Base-by-base conservation (phyloP, 1,140 invertebrate genomes). In the Sycophaga agraensis region DNA sequence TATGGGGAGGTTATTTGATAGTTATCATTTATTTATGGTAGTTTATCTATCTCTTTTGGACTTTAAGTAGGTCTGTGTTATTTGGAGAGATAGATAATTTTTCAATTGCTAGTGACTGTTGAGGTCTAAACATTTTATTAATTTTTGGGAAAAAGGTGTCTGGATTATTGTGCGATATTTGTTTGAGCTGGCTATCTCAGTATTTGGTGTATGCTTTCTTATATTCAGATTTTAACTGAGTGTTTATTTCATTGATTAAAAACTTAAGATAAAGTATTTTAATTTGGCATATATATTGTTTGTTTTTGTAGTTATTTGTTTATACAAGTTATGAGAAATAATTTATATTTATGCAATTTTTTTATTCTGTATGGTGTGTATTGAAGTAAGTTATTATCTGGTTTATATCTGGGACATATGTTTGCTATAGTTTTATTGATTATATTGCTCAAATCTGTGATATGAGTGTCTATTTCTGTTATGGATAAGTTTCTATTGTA, bases 401-500 rank as follows among this genome's bases (percentile, higher is more conserved):
- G n/a, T n/a, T n/a, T n/a, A n/a, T n/a, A n/a, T n/a, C n/a, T 40
- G 14, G 50, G 50, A n/a, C 39, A 12, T 1, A 4, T 5, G 2
- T 21, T 14, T 8, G 9, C 3, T 22, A 53, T 53, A 6, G 4
- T 14, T 4, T 4, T 19, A 43, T 2, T 5, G 5, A 43, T 43
- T 4, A 43, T 6, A 19, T 43, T 21, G 3, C 7, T 19, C 2
- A 43, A 4, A 12, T 43, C 3, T 19, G n/a, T 19, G n/a, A 48
- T 21, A 28, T 48, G n/a, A 2, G 4, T 2, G 7, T 61, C 48
- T 24, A 51, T 66, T 50, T 54, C 55, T 11, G 54, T 11, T 14
- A 59, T 66, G 8, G 12, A 28, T 22, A 62, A 14, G 12, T 62
- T 66, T 43, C 14, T 58, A 24, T 62, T 26, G 1, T 9, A 9